These are phyloP conservation scores for Propithecus coquereli DNA, from an alignment of 2,113 vertebrate genomes.

Conservation along the genomic window DNA sequence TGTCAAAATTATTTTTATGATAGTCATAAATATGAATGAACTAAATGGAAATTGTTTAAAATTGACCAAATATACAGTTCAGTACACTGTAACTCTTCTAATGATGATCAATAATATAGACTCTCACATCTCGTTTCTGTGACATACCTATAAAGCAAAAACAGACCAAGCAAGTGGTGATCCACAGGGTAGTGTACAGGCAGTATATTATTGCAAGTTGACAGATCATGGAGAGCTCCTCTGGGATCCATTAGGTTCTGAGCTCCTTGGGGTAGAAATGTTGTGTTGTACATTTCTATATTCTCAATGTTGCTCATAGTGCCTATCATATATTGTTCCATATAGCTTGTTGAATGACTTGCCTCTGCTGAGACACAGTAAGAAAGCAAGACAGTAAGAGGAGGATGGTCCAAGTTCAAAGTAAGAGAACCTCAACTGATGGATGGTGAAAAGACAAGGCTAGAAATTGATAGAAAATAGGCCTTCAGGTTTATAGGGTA, in stretches of 20 bases:
- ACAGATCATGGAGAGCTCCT: background rate
- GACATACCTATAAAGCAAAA: background rate
- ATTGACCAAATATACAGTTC: background rate
- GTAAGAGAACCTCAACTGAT: background rate
- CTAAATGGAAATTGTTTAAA: background rate
- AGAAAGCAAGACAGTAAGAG: background rate
- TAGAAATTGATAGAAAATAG: background rate
- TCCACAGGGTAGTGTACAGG: background rate
- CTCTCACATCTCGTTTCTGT: background rate
- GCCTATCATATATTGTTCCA: background rate
- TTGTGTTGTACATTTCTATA: background rate
- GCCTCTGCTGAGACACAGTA: background rate
- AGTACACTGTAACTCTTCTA: background rate
- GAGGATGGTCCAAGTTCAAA: background rate
- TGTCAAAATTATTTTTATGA: constrained; percentile 26
- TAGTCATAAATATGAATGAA: background rate
- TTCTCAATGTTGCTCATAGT: background rate
- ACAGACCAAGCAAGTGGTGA: background rate
- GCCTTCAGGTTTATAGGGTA: background rate
- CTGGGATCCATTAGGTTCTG: background rate
- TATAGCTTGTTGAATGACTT: background rate
- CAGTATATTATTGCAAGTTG: background rate
- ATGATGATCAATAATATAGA: background rate
- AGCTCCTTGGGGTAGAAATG: background rate
- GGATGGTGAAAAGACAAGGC: background rate